Evolutionary conservation across 2,113 vertebrate genomes (phyloP).

Genomic region (Pantherophis guttatus): DNA sequence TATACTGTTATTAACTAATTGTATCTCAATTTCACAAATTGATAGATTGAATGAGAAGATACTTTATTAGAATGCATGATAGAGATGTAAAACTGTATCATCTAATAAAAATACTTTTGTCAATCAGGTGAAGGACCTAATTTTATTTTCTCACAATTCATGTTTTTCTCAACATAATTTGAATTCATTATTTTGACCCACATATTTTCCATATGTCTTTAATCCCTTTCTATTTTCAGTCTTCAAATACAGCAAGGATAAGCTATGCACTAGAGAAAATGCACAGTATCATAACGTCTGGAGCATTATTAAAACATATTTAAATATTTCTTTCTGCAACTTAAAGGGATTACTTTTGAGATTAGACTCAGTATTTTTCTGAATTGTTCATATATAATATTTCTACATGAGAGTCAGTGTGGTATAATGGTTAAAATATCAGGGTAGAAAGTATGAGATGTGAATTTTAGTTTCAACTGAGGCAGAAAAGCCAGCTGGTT

Average conservation of each 20-base stretch:
- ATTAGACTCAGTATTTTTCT: not conserved
- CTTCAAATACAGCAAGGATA: slow-evolving; percentile 44
- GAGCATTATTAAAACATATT: not conserved
- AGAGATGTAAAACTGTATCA: slow-evolving; percentile 53
- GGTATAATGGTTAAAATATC: not conserved
- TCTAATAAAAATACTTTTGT: slow-evolving; percentile 70
- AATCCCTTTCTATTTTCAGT: slow-evolving; percentile 17
- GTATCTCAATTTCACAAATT: slow-evolving; percentile 49
- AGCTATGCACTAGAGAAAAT: slow-evolving; percentile 29
- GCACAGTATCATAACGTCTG: not conserved
- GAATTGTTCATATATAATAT: not conserved
- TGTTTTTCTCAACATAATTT: slow-evolving; percentile 55
- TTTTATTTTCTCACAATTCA: slow-evolving; percentile 55
- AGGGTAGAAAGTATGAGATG: not conserved
- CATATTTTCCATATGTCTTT: slow-evolving; percentile 45
- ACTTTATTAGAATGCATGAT: slow-evolving; percentile 52
- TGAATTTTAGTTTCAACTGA: not conserved
- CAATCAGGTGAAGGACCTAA: slow-evolving; percentile 38
- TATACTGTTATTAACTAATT: slow-evolving; percentile 34
- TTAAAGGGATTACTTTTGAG: not conserved
- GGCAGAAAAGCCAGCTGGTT: not conserved
- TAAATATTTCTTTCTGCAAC: not conserved
- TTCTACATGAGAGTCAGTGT: not conserved
- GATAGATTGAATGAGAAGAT: slow-evolving; percentile 49
- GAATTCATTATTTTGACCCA: slow-evolving; percentile 37